Evolutionary conservation across 2,113 vertebrate genomes (phyloP).

Genomic region (cattle (Bos taurus)): DNA sequence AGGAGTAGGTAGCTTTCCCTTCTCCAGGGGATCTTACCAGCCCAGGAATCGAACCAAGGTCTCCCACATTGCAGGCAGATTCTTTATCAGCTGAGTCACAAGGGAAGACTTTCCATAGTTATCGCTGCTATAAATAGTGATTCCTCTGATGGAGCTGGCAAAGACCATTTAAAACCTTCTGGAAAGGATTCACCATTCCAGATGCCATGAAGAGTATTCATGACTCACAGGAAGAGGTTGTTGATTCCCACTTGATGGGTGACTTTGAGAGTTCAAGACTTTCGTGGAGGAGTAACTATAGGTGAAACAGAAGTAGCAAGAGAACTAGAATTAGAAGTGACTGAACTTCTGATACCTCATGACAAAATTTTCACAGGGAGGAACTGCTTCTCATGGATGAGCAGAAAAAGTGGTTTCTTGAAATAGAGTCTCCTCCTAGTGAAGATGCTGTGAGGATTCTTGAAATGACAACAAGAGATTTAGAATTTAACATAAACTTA

Average conservation of each 20-base stretch:
- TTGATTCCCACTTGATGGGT: background rate
- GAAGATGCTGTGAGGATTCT: background rate
- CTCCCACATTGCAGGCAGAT: background rate
- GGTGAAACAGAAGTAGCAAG: too few species aligned
- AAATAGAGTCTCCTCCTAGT: background rate
- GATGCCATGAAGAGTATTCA: background rate
- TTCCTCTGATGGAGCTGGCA: background rate
- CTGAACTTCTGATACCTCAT: background rate
- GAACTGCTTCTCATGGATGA: background rate
- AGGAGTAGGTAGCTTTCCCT: background rate
- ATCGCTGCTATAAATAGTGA: too few species aligned
- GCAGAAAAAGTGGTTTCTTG: background rate
- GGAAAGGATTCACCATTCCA: background rate
- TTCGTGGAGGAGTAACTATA: accelerated
- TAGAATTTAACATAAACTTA: background rate
- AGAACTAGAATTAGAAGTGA: background rate
- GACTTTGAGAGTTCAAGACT: background rate
- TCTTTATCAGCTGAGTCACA: background rate
- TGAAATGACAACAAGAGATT: background rate
- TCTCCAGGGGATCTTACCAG: background rate
- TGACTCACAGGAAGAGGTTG: background rate
- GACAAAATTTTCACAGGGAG: too few species aligned
- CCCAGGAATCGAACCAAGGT: background rate
- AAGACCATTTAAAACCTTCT: background rate
- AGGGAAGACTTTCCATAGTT: background rate